A percentile compares a stretch with the other conserved stretches of the same genome.
phyloP scores from a whole-genome alignment of 1,140 invertebrate genomes.

The Drosophila mayri region DNA sequence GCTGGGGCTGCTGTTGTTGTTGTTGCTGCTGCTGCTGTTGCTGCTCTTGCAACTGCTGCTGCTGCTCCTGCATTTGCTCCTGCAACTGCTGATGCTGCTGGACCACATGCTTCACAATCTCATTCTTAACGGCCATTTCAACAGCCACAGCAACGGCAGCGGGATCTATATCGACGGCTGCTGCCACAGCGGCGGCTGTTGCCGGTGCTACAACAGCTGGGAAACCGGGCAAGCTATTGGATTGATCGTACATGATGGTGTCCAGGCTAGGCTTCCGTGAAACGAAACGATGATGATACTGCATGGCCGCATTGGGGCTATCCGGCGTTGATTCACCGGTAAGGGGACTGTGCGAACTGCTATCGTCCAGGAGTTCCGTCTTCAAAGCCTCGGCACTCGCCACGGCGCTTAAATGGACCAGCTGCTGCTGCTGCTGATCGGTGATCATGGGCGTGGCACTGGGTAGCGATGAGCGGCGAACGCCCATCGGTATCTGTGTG shows the following conservation, averaged over 20 bases:
- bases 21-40: slow-evolving; percentile 33
- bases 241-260: slow-evolving; percentile 79
- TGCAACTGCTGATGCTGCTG: slow-evolving; percentile 70
- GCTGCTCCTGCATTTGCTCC: slow-evolving; percentile 75
- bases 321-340: slow-evolving; percentile 75
- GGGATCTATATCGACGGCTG: slow-evolving; percentile 60
- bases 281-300: slow-evolving; percentile 69
- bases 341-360: slow-evolving; percentile 87
- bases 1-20: slow-evolving; percentile 65
- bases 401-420: slow-evolving; percentile 66
- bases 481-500: slow-evolving; percentile 85
- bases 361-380: slow-evolving; percentile 90
- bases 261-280: slow-evolving; percentile 73
- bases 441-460: slow-evolving; percentile 75
- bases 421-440: slow-evolving; percentile 69
- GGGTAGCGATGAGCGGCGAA: slow-evolving; percentile 86
- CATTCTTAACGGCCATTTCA: slow-evolving; percentile 87
- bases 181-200: slow-evolving; percentile 58
- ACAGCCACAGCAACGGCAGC: slow-evolving; percentile 81
- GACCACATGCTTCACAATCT: slow-evolving; percentile 82
- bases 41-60: slow-evolving; percentile 76
- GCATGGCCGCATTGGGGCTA: slow-evolving; percentile 60
- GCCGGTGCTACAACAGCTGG: slow-evolving; percentile 52
- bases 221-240: slow-evolving; percentile 77
- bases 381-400: slow-evolving; percentile 87